phyloP scores from a whole-genome alignment of 2,888 invertebrate species.

The Lycocerus yunnanus region DNA sequence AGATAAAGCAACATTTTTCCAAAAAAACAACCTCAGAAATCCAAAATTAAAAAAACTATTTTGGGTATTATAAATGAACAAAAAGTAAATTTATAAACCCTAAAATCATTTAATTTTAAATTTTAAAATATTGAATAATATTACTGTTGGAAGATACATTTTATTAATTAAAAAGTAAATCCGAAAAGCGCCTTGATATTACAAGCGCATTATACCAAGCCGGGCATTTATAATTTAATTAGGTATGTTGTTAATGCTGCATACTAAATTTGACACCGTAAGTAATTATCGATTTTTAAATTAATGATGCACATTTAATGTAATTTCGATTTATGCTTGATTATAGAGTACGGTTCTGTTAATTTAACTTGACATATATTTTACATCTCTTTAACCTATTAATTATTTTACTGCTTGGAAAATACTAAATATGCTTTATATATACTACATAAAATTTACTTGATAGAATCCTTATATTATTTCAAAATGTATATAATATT shows the following conservation, averaged over 20 bases:
- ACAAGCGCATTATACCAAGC: background rate
- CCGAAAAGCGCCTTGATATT: background rate
- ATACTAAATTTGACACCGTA: background rate
- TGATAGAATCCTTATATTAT: too few species aligned
- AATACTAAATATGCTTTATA: too few species aligned
- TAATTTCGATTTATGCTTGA: background rate
- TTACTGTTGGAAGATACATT: background rate
- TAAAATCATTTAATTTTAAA: background rate
- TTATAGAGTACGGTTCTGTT: background rate
- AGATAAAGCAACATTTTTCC: background rate
- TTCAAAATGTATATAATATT: too few species aligned
- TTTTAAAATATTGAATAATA: background rate
- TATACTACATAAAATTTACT: too few species aligned
- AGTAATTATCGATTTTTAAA: background rate
- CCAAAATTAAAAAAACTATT: background rate
- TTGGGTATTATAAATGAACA: background rate
- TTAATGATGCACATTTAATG: background rate
- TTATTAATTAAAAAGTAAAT: background rate
- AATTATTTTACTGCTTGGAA: too few species aligned
- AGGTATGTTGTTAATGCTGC: background rate
- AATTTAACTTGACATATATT: background rate
- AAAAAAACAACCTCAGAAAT: too few species aligned
- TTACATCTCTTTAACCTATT: background rate
- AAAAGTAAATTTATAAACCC: background rate
- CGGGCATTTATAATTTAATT: background rate